Evolutionary conservation across 2,888 invertebrate genomes (phyloP).

Genomic region (Drosophila formosana): DNA sequence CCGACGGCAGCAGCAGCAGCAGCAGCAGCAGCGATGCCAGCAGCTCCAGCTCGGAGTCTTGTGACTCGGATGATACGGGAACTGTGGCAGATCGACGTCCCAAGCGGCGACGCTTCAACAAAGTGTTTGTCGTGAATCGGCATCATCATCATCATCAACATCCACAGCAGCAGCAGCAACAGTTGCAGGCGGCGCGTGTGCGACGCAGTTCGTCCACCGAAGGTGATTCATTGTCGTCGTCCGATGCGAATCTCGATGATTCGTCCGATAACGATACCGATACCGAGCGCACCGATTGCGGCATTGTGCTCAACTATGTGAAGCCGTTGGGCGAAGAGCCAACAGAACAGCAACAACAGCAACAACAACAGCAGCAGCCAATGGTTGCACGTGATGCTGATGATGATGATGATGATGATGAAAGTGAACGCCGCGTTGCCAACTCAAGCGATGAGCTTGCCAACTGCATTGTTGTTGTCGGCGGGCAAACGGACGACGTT

Average conservation of each 20-base stretch:
- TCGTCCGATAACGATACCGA: conserved; percentile 89
- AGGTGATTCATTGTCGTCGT: conserved; percentile 87
- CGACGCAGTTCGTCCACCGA: conserved; percentile 87
- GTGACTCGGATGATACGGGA: conserved; percentile 87
- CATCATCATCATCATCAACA: conserved; percentile 35
- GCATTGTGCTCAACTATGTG: conserved; percentile 84
- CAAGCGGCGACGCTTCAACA: conserved; percentile 87
- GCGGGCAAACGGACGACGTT: conserved; percentile 78
- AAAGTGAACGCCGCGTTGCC: conserved; percentile 75
- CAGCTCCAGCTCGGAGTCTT: conserved; percentile 84
- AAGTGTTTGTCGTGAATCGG: conserved; percentile 90
- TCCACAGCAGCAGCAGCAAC: not conserved
- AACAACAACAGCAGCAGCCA: not conserved
- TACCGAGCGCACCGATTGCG: conserved; percentile 85
- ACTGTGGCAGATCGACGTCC: conserved; percentile 86
- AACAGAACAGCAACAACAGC: conserved; percentile 20
- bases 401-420: conserved; percentile 65
- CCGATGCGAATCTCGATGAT: conserved; percentile 86
- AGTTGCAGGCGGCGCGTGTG: conserved; percentile 30
- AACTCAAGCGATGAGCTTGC: conserved; percentile 79
- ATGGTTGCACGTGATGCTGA: conserved; percentile 55
- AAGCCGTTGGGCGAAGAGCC: conserved; percentile 70
- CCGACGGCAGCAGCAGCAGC: conserved; percentile 63
- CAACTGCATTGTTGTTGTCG: conserved; percentile 82
- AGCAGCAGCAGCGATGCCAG: conserved; percentile 69